A percentile compares a stretch with the other conserved stretches of the same genome.
These are phyloP conservation scores for Monochamus saltuarius DNA, from an alignment of 1,140 invertebrate species.

Conservation along the genomic window DNA sequence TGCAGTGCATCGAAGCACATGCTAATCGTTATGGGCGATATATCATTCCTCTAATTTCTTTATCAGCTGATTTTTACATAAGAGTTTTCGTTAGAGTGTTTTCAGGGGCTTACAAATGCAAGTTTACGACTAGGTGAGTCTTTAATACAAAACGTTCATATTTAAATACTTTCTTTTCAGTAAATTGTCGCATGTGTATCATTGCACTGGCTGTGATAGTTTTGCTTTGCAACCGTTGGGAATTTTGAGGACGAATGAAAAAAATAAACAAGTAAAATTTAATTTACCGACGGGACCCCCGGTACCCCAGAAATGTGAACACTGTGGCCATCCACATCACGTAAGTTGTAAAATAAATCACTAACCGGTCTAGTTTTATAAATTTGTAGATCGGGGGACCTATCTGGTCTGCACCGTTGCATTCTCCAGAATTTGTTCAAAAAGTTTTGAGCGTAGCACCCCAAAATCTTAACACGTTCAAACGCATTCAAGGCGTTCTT, in stretches of 20 bases:
- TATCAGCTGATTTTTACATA: conserved; percentile 97
- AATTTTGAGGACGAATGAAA: conserved; percentile 59
- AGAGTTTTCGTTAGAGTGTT: conserved; percentile 89
- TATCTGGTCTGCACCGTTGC: conserved; percentile 87
- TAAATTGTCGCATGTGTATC: conserved; percentile 83
- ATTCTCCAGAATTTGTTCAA: conserved; percentile 76
- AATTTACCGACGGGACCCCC: conserved; percentile 66
- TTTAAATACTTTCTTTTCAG: conserved; percentile 52
- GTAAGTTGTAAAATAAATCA: conserved; percentile 52
- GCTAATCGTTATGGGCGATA: conserved; percentile 92
- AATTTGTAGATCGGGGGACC: conserved; percentile 82
- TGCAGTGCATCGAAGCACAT: conserved; percentile 87
- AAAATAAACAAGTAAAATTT: conserved; percentile 62
- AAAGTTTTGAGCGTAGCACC: conserved; percentile 52
- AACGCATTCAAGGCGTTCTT: conserved; percentile 74
- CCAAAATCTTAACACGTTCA: conserved; percentile 66
- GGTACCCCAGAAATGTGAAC: conserved; percentile 67
- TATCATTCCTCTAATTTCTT: conserved; percentile 85
- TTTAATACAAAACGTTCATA: not conserved
- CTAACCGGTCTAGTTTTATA: too few relatives aligned
- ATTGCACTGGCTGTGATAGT: conserved; percentile 86
- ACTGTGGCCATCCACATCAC: conserved; percentile 75
- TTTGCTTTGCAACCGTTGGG: conserved; percentile 76
- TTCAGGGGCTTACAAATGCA: conserved; percentile 78
- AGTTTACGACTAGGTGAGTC: conserved; percentile 72